phyloP scores from a whole-genome alignment of 2,797 vertebrate genomes.

The Falco peregrinus region DNA sequence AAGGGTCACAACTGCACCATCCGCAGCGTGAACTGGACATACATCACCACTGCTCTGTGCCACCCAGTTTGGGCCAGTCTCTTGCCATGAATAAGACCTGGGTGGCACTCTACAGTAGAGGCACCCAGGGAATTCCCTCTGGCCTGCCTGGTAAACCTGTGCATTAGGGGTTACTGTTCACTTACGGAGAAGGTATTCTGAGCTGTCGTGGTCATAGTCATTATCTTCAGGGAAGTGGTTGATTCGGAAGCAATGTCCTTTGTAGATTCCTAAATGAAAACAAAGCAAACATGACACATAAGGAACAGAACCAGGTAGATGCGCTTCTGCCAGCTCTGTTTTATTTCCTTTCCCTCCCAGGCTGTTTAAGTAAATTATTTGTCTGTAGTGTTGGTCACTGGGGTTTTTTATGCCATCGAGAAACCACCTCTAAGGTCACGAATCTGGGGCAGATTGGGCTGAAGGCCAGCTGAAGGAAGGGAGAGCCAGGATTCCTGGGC shows the following conservation, averaged over 20 bases:
- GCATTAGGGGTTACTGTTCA: neutral
- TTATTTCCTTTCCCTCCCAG: neutral
- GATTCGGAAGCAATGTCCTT: conserved; percentile 95
- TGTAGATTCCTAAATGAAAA: conserved; percentile 87
- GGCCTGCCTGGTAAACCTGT: neutral
- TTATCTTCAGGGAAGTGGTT: conserved; percentile 99
- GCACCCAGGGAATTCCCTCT: neutral
- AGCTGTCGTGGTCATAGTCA: conserved; percentile 97
- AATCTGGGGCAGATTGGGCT: neutral
- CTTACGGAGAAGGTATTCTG: conserved; percentile 98
- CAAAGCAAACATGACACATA: neutral
- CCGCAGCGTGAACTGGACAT: neutral
- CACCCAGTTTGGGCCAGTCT: neutral
- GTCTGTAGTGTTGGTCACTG: neutral
- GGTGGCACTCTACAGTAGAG: neutral
- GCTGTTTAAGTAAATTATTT: neutral
- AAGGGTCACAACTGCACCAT: neutral
- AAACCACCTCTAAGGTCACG: neutral
- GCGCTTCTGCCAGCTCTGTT: neutral
- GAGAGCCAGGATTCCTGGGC: neutral
- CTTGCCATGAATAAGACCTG: neutral
- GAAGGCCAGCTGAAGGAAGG: neutral
- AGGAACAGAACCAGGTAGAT: neutral
- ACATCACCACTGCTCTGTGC: neutral
- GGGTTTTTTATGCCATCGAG: neutral